Conservation (phyloP, 2,888 invertebrate species). For the Sarcophaga rosellei region DNA sequence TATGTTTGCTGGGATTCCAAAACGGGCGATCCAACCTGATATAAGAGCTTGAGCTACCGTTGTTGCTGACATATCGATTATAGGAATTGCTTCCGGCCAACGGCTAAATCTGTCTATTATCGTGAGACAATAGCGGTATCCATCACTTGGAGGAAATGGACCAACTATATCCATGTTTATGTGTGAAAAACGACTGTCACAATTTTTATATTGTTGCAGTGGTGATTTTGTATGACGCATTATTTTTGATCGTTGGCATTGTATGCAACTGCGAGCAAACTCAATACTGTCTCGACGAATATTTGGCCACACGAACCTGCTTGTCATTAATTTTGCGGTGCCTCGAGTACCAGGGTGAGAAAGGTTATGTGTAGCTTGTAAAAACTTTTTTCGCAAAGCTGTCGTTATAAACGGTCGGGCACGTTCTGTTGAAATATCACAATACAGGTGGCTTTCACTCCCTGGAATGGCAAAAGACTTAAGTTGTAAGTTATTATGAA, state of each 20-base stretch:
- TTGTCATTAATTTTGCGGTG: too few species aligned
- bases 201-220: slow-evolving; percentile 11
- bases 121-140: slow-evolving; percentile 46
- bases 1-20: slow-evolving; percentile 44
- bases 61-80: slow-evolving; percentile 48
- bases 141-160: slow-evolving; percentile 34
- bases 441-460: slow-evolving; percentile 13
- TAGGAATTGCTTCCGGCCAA: slow-evolving; percentile 52
- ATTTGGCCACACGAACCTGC: slow-evolving; percentile 54
- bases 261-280: slow-evolving; percentile 18
- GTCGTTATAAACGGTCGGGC: background rate
- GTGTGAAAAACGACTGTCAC: slow-evolving; percentile 36
- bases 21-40: slow-evolving; percentile 46
- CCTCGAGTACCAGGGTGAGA: too few species aligned
- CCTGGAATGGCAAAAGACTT: slow-evolving; percentile 37
- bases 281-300: slow-evolving; percentile 42
- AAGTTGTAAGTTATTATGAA: slow-evolving; percentile 15
- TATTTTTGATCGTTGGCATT: slow-evolving; percentile 36
- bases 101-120: slow-evolving; percentile 53
- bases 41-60: slow-evolving; percentile 50
- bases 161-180: slow-evolving; percentile 47
- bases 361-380: background rate
- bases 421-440: slow-evolving; percentile 14
- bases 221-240: slow-evolving; percentile 22
- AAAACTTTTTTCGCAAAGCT: background rate